Evolutionary conservation across 1,140 invertebrate species (phyloP), one percentile per base, ranked within the genome.

Genomic region (Drosophila pachea): DNA sequence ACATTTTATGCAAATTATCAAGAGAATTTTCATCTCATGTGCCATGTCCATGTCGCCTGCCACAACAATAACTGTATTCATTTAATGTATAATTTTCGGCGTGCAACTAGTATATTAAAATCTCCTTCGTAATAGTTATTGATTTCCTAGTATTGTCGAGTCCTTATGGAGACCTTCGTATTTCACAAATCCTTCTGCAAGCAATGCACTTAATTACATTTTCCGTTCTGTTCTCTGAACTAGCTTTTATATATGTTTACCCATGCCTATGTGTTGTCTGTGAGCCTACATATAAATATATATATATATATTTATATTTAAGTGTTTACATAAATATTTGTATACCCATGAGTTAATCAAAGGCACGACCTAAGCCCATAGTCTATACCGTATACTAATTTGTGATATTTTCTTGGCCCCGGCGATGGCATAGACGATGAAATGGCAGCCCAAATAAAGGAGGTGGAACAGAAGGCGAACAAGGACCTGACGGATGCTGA

Each of bases 401-500:
- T 5, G 12, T 33, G 8, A 31, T 42, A 22, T 48, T 63, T 9
- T 16, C 32, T 63, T 59, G 11, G 9, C n/a, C 16, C 42, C 38
- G 49, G 32, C 48, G 22, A 22, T 22, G 22, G 36, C 36, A 42
- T 36, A 89, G 88, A 86, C 63, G 88, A 89, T 72, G 88, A 89
- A 81, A 58, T 89, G 63, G 56, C 73, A 84, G 84, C 73, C 55
- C 60, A 87, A 69, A 88, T 89, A 48, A 53, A 82, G 40, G 90
- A 90, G 33, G 93, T 93, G n/a, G 93, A 94, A 78, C 89, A 90
- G 73, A 94, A 94, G 22, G 74, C 73, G 89, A 42, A 90, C 91
- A 91, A 93, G 59, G 92, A 95, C 7, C 78, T 91, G 31, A 91
- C 91, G 11, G 94, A 97, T 65, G 94, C 96, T 73, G 97, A 98